These are phyloP conservation scores for Ichneumon xanthorius DNA, from an alignment of 2,888 invertebrate genomes.

Conservation along the genomic window DNA sequence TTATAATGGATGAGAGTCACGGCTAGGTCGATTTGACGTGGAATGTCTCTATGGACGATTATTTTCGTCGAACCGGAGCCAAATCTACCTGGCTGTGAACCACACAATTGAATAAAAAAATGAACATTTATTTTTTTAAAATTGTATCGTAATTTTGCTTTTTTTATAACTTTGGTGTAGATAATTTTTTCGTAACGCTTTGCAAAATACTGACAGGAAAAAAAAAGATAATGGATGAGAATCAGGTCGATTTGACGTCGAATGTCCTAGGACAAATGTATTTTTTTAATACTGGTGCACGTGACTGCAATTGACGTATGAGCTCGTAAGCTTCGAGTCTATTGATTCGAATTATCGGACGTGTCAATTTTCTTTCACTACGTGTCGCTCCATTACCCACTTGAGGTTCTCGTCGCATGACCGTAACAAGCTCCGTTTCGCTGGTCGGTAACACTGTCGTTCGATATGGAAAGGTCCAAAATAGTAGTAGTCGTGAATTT, in stretches of 20 bases:
- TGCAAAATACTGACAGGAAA: no score
- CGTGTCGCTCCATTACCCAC: slow-evolving; percentile 38
- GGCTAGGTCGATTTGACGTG: no score
- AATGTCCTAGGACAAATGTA: background rate
- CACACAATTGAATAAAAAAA: no score
- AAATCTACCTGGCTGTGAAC: no score
- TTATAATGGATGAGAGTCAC: no score
- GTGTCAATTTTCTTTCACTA: slow-evolving; percentile 20
- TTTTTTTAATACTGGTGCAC: background rate
- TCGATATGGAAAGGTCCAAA: background rate
- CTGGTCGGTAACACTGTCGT: background rate
- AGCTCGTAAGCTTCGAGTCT: slow-evolving; percentile 19
- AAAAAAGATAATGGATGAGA: no score
- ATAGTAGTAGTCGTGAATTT: no score
- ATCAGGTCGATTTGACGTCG: no score
- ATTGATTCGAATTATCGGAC: slow-evolving; percentile 27
- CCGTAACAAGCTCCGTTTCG: background rate
- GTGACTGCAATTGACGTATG: background rate
- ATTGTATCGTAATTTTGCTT: no score
- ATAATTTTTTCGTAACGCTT: no score
- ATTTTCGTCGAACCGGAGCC: background rate
- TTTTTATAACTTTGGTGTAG: no score
- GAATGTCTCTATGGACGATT: background rate
- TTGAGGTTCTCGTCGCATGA: background rate
- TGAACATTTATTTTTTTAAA: no score